A percentile compares a stretch with the other conserved stretches of the same genome.
phyloP scores from a whole-genome alignment of 2,113 vertebrate genomes.

The Hippocampus guttulatus region DNA sequence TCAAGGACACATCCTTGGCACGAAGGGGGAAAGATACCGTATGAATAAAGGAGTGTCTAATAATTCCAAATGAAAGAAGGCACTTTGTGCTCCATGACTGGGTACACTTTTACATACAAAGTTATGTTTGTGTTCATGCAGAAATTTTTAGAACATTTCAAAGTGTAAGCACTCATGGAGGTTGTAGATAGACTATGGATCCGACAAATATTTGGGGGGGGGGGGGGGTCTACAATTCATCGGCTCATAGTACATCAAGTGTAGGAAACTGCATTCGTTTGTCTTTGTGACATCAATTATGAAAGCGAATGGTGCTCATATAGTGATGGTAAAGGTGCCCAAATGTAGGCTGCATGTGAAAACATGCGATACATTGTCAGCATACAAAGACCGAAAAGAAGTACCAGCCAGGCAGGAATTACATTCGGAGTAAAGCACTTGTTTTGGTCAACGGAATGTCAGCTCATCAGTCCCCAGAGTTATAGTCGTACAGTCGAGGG shows the following conservation, averaged over 20 bases:
- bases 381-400: conserved; percentile 1
- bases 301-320: conserved; percentile 14
- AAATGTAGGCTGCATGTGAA: conserved; percentile 6
- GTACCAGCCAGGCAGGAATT: conserved; percentile 12
- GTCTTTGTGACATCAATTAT: conserved; percentile 5
- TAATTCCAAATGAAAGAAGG: background rate
- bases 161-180: background rate
- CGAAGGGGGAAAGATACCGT: background rate
- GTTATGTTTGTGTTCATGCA: background rate
- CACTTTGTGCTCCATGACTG: background rate
- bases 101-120: background rate
- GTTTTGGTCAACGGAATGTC: conserved; percentile 21
- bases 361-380: conserved; percentile 14
- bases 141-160: background rate
- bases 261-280: background rate
- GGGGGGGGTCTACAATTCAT: background rate
- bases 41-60: conserved; percentile 12
- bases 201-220: background rate
- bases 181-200: background rate
- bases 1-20: background rate
- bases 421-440: background rate
- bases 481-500: conserved; percentile 23
- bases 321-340: conserved; percentile 6
- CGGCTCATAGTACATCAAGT: background rate
- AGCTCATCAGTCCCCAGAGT: conserved; percentile 28